Base-by-base conservation (phyloP, 1,140 invertebrate genomes). In the Tetramorium simillimum region DNA sequence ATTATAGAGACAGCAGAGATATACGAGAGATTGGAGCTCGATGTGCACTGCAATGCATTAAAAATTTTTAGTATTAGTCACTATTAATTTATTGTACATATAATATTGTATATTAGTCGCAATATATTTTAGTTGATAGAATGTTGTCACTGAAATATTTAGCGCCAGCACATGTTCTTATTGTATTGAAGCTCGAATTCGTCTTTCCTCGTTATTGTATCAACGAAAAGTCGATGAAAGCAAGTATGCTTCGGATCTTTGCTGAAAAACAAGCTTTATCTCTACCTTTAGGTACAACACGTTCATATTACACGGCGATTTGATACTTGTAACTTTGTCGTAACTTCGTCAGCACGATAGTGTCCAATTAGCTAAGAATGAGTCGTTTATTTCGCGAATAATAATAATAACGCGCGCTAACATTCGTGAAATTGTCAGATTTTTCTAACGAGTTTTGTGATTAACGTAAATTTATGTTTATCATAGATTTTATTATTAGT, bases 81-180 rank as follows among this genome's bases (percentile, higher is more conserved):
- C 21, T 84, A 56, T 84, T 73, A 84, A 84, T 84, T 84, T 84
- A 82, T 82, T 75, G 80, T 84, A 40, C 18, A 84, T 82, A 73
- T 49, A 58, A 58, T 72, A 73, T 28, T 46, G 53, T 84, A 67
- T 6, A 46, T 43, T 77, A 53, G 18, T 58, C 21, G 12, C 7
- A 75, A 14, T 33, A 63, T 21, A 21, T 65, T 33, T 65, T 46
- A 72, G 51, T 73, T 51, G 40, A 46, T 56, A 73, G 24, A 62
- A 33, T 46, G 18, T 56, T 84, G 46, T 73, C 40, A 73, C 12
- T 40, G 40, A 46, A 60, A 84, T 37, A 73, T 60, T 37, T 46
- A 60, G 53, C 24, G 3, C 14, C n/a, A 14, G 7, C 37, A n/a
- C 24, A 46, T 6, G 33, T 24, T 58, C 46, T 5, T 18, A 40